Evolutionary conservation across 2,888 invertebrate species (phyloP).

Genomic region (Tipula helvola): DNA sequence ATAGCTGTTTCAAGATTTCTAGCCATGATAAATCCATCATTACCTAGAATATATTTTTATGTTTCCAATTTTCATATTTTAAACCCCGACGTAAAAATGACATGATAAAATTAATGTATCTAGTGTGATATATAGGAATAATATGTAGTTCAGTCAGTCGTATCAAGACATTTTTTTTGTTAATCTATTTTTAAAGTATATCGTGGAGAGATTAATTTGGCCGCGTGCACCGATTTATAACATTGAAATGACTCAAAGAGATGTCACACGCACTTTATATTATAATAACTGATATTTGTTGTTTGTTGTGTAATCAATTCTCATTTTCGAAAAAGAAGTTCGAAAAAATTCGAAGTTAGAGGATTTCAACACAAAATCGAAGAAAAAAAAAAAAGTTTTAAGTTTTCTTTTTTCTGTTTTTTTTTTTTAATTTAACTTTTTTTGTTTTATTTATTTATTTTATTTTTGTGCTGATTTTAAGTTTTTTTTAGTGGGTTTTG

Average conservation of each 20-base stretch:
- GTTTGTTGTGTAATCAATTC: background rate
- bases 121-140: background rate
- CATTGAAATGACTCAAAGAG: background rate
- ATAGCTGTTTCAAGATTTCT: background rate
- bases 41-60: background rate
- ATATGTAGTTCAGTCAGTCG: background rate
- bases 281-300: background rate
- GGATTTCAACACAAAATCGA: background rate
- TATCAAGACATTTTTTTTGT: background rate
- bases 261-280: background rate
- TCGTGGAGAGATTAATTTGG: background rate
- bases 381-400: background rate
- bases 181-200: background rate
- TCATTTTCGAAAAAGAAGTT: background rate
- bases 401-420: background rate
- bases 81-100: background rate
- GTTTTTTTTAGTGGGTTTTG: background rate
- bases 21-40: background rate
- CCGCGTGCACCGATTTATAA: background rate
- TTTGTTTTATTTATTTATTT: constrained; percentile 4
- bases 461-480: background rate
- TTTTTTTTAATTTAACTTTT: background rate
- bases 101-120: background rate
- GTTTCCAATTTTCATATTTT: background rate
- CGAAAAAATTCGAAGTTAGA: background rate